Percentiles rank a stretch among this genome's conserved stretches.
phyloP scores from a whole-genome alignment of 2,888 invertebrate genomes.

The Macrosiphum euphorbiae region DNA sequence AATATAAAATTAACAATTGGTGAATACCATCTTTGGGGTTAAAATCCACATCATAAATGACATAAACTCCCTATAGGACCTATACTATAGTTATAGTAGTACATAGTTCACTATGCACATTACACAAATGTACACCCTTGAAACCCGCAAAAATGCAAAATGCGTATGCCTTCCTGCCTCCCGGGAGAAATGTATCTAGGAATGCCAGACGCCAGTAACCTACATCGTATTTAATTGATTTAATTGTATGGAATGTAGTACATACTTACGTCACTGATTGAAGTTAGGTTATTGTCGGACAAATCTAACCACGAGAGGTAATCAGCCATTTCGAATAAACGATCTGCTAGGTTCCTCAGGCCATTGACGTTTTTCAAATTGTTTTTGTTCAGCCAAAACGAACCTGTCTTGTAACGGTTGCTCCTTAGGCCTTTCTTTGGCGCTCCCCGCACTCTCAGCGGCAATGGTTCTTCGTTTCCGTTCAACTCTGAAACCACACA shows the following conservation, averaged over 20 bases:
- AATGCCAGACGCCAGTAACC: no score
- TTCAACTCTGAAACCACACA: constrained; percentile 36
- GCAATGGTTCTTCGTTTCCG: constrained; percentile 12
- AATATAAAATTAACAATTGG: no score
- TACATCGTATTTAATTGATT: no score
- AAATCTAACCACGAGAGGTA: constrained; percentile 54
- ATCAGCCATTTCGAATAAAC: constrained; percentile 35
- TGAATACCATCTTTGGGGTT: no score
- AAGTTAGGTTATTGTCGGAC: constrained; percentile 28
- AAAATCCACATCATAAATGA: no score
- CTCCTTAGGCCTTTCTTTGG: neutral
- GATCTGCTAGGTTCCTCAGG: constrained; percentile 20
- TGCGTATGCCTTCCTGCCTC: no score
- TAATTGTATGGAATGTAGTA: neutral
- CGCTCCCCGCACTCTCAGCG: neutral
- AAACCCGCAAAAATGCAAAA: no score
- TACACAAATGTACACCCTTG: no score
- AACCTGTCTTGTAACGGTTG: constrained; percentile 47
- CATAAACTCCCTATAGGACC: no score
- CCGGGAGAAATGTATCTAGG: no score
- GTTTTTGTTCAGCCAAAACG: constrained; percentile 56
- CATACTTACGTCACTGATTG: constrained; percentile 50
- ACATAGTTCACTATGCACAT: no score
- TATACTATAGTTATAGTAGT: no score
- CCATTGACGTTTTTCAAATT: constrained; percentile 39